phyloP scores from a whole-genome alignment of 2,888 invertebrate species.

The Ornithoptera priamus region DNA sequence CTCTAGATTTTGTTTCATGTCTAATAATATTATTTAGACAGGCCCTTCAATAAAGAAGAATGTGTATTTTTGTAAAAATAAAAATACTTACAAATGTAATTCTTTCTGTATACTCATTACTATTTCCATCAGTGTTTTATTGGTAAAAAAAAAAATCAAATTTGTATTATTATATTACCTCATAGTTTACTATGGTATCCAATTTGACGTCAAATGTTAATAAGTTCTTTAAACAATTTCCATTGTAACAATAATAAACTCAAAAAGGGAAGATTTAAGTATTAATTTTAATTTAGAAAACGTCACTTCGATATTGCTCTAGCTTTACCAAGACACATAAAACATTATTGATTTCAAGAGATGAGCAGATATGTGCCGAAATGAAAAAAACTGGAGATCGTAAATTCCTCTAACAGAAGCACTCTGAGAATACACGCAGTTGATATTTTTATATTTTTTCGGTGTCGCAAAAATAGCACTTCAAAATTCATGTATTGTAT shows the following conservation, averaged over 20 bases:
- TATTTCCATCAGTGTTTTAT: too few relatives aligned
- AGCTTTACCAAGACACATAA: constrained; percentile 8
- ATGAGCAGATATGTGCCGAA: neutral
- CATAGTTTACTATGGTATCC: constrained; percentile 66
- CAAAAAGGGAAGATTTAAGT: constrained; percentile 28
- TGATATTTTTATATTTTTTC: constrained; percentile 7
- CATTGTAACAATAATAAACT: constrained; percentile 57
- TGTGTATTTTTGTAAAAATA: too few relatives aligned
- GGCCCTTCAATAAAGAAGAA: too few relatives aligned
- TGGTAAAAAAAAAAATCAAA: too few relatives aligned
- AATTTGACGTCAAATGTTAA: constrained; percentile 58
- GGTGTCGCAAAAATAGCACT: neutral
- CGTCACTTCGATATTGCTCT: neutral
- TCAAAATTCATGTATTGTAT: neutral
- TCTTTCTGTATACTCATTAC: too few relatives aligned
- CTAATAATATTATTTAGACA: too few relatives aligned
- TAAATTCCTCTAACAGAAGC: constrained; percentile 16
- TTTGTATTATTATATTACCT: constrained; percentile 44
- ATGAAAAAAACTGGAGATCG: constrained; percentile 14
- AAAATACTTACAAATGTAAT: too few relatives aligned
- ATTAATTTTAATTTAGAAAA: constrained; percentile 25
- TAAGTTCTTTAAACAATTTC: constrained; percentile 44
- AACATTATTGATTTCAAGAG: constrained; percentile 18
- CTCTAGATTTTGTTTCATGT: too few relatives aligned
- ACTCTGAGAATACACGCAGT: constrained; percentile 17